Evolutionary conservation across 2,113 vertebrate genomes (phyloP).

Genomic region (Otis tarda): DNA sequence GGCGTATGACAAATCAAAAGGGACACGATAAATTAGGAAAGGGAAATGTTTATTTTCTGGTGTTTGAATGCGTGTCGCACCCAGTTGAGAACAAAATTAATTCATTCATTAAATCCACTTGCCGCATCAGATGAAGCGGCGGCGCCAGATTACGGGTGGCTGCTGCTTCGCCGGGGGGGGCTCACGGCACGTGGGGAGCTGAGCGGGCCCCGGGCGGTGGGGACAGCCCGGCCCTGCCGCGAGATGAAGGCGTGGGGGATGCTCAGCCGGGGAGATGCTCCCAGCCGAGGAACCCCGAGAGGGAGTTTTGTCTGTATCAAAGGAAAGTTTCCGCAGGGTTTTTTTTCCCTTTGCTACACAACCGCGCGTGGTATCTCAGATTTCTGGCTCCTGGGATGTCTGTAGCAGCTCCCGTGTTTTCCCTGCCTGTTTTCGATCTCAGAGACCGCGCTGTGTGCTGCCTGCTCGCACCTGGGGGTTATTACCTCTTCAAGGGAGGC

Average conservation of each 20-base stretch:
- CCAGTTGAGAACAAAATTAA: conserved; percentile 14
- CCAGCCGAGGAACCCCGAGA: background rate
- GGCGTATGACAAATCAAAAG: background rate
- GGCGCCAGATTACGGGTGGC: background rate
- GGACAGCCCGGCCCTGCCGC: background rate
- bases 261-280: background rate
- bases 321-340: background rate
- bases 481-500: background rate
- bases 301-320: background rate
- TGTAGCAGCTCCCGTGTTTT: background rate
- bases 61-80: background rate
- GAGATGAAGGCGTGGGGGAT: fast-evolving
- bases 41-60: conserved; percentile 37
- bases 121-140: background rate
- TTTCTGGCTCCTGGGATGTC: background rate
- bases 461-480: fast-evolving
- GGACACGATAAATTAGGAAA: conserved; percentile 8
- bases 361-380: fast-evolving
- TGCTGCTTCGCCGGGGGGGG: background rate
- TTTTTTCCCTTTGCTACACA: background rate
- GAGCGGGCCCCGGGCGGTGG: fast-evolving
- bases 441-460: fast-evolving
- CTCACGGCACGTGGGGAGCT: background rate
- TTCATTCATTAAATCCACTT: background rate
- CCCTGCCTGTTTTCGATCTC: background rate